A percentile compares a stretch with the other conserved stretches of the same genome.
Evolutionary conservation across 2,797 vertebrate species (phyloP).

Genomic region (Hemitrygon akajei): DNA sequence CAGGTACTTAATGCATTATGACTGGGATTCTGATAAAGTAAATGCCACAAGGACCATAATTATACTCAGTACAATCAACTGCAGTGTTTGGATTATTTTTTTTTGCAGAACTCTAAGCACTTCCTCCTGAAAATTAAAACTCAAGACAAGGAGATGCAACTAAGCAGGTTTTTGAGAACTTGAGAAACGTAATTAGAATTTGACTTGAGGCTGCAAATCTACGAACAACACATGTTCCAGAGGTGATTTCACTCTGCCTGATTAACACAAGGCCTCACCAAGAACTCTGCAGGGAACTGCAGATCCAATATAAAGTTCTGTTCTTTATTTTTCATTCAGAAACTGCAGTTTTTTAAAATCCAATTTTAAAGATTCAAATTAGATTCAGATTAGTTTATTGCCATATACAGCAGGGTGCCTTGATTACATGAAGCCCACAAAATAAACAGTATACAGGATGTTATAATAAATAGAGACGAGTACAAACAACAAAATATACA

Average conservation of each 20-base stretch:
- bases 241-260: background rate
- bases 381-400: too few relatives aligned
- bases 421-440: too few relatives aligned
- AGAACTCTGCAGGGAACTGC: too few relatives aligned
- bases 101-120: constrained; percentile 6
- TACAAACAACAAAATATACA: too few relatives aligned
- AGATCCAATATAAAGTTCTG: background rate
- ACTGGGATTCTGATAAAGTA: background rate
- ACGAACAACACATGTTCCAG: background rate
- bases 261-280: background rate
- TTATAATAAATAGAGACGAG: too few relatives aligned
- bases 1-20: constrained; percentile 15
- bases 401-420: too few relatives aligned
- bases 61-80: constrained; percentile 2
- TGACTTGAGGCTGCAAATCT: background rate
- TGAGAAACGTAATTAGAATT: background rate
- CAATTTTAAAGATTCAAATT: background rate
- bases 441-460: too few relatives aligned
- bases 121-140: constrained; percentile 21
- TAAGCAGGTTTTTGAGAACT: background rate
- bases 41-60: constrained; percentile 22
- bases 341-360: background rate
- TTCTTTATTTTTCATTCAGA: background rate
- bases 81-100: background rate
- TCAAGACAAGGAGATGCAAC: constrained; percentile 18